phyloP scores from a whole-genome alignment of 1,140 invertebrate genomes.

The Drosophila sechellia region DNA sequence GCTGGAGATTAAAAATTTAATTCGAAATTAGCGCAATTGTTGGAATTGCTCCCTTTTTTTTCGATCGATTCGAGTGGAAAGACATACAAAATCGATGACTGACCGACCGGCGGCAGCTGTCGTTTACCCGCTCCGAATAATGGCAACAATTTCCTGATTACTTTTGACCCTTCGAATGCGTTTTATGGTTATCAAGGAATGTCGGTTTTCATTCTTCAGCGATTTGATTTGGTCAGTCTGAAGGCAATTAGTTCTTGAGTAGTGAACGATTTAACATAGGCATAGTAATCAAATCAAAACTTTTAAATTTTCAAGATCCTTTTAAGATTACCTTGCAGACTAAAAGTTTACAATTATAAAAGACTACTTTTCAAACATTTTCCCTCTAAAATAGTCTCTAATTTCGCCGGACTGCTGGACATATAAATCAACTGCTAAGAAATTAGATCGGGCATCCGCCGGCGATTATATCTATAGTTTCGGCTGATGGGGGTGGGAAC shows the following conservation, averaged over 20 bases:
- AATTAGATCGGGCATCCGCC: conserved; percentile 50
- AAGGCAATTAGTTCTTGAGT: neutral
- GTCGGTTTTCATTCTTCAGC: conserved; percentile 41
- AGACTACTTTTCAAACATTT: neutral
- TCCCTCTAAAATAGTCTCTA: neutral
- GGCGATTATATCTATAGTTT: conserved; percentile 3
- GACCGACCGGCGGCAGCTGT: conserved; percentile 34
- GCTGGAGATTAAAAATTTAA: conserved; percentile 79
- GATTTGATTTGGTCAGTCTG: conserved; percentile 26
- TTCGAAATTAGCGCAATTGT: conserved; percentile 83
- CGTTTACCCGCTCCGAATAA: conserved; percentile 43
- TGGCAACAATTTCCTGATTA: conserved; percentile 78
- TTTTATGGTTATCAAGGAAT: conserved; percentile 65
- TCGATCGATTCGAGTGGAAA: conserved; percentile 50
- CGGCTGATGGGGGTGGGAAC: conserved; percentile 30
- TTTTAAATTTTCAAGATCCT: too few relatives aligned
- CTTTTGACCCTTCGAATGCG: conserved; percentile 57
- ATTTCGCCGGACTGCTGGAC: conserved; percentile 40
- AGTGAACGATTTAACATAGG: neutral
- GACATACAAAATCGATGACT: conserved; percentile 63
- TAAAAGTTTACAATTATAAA: neutral
- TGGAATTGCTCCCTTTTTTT: conserved; percentile 71
- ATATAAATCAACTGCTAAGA: conserved; percentile 68
- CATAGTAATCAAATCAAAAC: neutral
- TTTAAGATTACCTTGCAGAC: too few relatives aligned